These are phyloP conservation scores for Drosophila nigricruria DNA, from an alignment of 2,888 invertebrate species.

Conservation along the genomic window DNA sequence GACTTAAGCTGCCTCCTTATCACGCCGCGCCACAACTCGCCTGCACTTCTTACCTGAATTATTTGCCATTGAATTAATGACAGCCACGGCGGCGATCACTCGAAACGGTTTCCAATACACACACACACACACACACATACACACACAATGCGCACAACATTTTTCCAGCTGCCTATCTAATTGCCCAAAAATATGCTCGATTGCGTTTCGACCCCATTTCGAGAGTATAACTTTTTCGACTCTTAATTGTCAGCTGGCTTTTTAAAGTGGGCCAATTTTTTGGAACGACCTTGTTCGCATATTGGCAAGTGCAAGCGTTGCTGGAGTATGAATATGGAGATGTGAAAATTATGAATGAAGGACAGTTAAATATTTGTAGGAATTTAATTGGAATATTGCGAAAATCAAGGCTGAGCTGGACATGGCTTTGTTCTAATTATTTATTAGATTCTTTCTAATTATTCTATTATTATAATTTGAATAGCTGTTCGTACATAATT, in stretches of 20 bases:
- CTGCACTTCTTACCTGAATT: conserved; percentile 60
- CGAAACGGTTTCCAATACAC: conserved; percentile 20
- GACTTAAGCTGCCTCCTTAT: conserved; percentile 69
- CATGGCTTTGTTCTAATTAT: no score
- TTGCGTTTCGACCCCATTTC: conserved; percentile 42
- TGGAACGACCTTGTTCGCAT: conserved; percentile 1
- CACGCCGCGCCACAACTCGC: conserved; percentile 48
- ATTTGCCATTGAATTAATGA: conserved; percentile 54
- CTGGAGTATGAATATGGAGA: background rate
- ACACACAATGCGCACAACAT: no score
- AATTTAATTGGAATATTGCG: background rate
- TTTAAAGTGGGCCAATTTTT: conserved; percentile 1
- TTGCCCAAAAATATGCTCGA: conserved; percentile 27
- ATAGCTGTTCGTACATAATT: no score
- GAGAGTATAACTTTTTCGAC: background rate
- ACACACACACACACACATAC: background rate
- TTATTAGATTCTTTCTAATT: no score
- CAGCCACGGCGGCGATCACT: conserved; percentile 18
- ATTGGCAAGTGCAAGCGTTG: background rate
- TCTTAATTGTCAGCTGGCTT: background rate
- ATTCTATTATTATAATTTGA: no score
- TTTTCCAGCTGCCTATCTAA: conserved; percentile 19
- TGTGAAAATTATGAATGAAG: background rate
- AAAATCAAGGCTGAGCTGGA: background rate
- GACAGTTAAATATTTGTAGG: background rate